Evolutionary conservation across 2,888 invertebrate species (phyloP), one percentile per base, ranked within the genome.

Genomic region (Apantesis nais): DNA sequence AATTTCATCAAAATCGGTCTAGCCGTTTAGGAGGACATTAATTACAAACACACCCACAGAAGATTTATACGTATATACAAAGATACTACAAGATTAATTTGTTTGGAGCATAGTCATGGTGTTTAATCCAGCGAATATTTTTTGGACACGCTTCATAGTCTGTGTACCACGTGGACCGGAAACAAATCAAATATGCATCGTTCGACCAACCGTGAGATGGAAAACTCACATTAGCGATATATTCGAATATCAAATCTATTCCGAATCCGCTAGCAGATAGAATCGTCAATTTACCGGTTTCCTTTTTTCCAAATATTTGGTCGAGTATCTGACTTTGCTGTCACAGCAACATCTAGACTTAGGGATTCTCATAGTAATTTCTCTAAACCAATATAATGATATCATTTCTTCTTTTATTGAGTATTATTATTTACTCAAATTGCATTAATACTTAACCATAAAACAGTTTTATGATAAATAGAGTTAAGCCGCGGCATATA

Each of bases 111-210:
- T n/a, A n/a, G n/a, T n/a, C n/a, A n/a, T n/a, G n/a, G n/a, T n/a
- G n/a, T n/a, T n/a, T 48, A 22, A 48, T 48, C 48, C 48, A 2
- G 22, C 48, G 22, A 85, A 86, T 86, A 85, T 88, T 90, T 91
- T 92, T 91, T 88, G 85, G 78, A 85, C 84, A 85, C 87, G 85
- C 82, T 79, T n/a, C n/a, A n/a, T n/a, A n/a, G n/a, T n/a, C 78
- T 80, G 64, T 76, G 80, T 84, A 84, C 83, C 82, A 89, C 86
- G 91, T 90, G 90, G 92, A 92, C 92, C 92, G 92, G 90, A 91
- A 92, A 92, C 92, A 92, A 93, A 93, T 93, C 93, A 93, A 93
- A 93, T 93, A 93, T 93, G 92, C 92, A 92, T 90, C 90, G 90
- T 82, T 85, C 92, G 89, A 86, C 87, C 90, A 89, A 90, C 91